Base-by-base conservation (phyloP, 2,888 invertebrate genomes). In the Acanthosepion lycidas region DNA sequence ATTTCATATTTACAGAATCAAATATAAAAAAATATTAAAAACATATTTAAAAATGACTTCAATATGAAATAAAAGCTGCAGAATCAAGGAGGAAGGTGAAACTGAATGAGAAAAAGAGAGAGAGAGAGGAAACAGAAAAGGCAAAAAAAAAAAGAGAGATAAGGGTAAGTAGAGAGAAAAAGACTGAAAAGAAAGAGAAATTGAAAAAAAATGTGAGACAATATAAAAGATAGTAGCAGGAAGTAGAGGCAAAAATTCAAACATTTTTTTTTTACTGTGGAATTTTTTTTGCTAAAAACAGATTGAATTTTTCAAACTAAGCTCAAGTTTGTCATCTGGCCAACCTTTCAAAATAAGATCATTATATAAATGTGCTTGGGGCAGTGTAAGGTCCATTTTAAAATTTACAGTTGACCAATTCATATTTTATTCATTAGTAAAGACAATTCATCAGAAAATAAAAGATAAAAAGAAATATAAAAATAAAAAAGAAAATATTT, bases 251-350 rank as follows among this genome's bases (percentile, higher is more conserved):
- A 26, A 64, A 6, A 64, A 26, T 64, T 64, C 0, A 64, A 23
- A 8, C 28, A 51, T 64, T 64, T 23, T 23, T 64, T 64, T 64
- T 26, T 26, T 64, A 23, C 26, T 64, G 12, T n/a, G 15, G 6
- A n/a, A 6, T 59, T 26, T 59, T 59, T 3, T 59, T 59, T 59
- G 59, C 59, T 23, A 59, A 59, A 59, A 78, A 5, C 78, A 78
- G 78, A 78, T 78, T 78, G 78, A 78, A 78, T 78, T 78, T 78
- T 78, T 78, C n/a, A 15, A 78, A 78, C n/a, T 78, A 78, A 78
- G 78, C 78, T 5, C n/a, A 9, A 78, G 78, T 33, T 78, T 78
- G 78, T 78, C 78, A 78, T 78, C 78, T 78, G n/a, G 33, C 78
- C 20, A 12, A 78, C n/a, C 78, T 78, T 78, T 33, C 15, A 33